Evolutionary conservation across 2,888 invertebrate genomes (phyloP), one percentile per base, ranked within the genome.

Genomic region (Papilio protenor): DNA sequence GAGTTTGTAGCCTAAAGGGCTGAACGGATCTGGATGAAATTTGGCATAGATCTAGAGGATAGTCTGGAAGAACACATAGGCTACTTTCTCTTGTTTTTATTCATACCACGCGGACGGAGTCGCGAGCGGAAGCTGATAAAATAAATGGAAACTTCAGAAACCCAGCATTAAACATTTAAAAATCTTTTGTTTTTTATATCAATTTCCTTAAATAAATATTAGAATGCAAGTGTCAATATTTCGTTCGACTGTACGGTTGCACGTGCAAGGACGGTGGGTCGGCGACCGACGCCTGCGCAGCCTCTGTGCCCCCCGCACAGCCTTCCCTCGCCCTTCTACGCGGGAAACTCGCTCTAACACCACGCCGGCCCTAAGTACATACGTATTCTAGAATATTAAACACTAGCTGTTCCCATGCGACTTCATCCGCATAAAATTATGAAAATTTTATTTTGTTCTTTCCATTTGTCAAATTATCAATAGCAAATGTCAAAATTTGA

Each of bases 221-320:
- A 12, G 18, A 27, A 66, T 57, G 21, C 77, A 16, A 77, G 27
- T 49, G 79, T 81, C 77, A 83, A 23, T 57, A 47, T 80, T 72
- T 79, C 84, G 76, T 82, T 81, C 73, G 81, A 72, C 79, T 84
- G 85, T 88, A 80, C 87, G 74, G 57, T 16, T 77, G 87, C 90
- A 87, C 91, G 90, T 88, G 91, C 91, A 92, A 91, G 90, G 91
- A 87, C 88, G 88, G 72, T 85, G 84, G 92, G 91, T 92, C 91
- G 86, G 77, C 87, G 91, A 90, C 92, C 92, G 87, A 83, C 85
- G 87, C 78, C 87, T 79, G 87, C 86, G 87, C 90, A 90, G 91
- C 90, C 91, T 92, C 89, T 87, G 84, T 79, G 27, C 75, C 80
- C 49, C 66, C 40, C 66, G 66, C 33, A n/a, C 66, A 40, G 18